Conservation (phyloP, 1,140 invertebrate genomes). For the Drosophila oshimai region DNA sequence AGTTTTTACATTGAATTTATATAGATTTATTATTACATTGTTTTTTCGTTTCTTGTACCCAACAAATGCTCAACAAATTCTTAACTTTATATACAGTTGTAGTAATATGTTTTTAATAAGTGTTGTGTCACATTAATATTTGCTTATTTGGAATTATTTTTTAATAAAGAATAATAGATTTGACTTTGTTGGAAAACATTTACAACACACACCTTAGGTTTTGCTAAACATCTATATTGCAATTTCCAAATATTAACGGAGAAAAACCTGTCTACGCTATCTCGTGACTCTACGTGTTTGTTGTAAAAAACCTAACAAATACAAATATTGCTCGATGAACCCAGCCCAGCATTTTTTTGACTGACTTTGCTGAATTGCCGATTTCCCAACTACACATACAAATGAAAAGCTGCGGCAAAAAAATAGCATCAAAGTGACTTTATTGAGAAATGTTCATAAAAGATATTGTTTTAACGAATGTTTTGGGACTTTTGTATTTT, state of each 20-base stretch:
- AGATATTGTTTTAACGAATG: too few species aligned
- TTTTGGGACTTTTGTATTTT: too few species aligned
- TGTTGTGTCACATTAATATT: conserved; percentile 40
- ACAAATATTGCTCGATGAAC: conserved; percentile 11
- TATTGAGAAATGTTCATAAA: too few species aligned
- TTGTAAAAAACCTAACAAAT: background rate
- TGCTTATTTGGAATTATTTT: conserved; percentile 10
- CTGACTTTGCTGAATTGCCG: background rate
- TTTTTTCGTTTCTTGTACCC: conserved; percentile 62
- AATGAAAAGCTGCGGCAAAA: too few species aligned
- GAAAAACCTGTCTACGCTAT: conserved; percentile 62
- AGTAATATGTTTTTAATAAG: conserved; percentile 35
- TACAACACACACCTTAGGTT: conserved; percentile 46
- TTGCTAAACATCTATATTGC: conserved; percentile 69
- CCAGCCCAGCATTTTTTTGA: background rate
- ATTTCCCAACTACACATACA: too few species aligned
- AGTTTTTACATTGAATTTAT: conserved; percentile 20
- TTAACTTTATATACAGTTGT: conserved; percentile 59
- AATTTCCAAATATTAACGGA: conserved; percentile 33
- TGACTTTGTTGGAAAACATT: conserved; percentile 37
- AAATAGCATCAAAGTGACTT: too few species aligned
- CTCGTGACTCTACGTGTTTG: conserved; percentile 10
- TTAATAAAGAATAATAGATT: conserved; percentile 46
- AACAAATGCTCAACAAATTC: conserved; percentile 65
- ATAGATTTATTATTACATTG: conserved; percentile 9